phyloP scores from a whole-genome alignment of 2,888 invertebrate species.

The Drosophila multiciliata region DNA sequence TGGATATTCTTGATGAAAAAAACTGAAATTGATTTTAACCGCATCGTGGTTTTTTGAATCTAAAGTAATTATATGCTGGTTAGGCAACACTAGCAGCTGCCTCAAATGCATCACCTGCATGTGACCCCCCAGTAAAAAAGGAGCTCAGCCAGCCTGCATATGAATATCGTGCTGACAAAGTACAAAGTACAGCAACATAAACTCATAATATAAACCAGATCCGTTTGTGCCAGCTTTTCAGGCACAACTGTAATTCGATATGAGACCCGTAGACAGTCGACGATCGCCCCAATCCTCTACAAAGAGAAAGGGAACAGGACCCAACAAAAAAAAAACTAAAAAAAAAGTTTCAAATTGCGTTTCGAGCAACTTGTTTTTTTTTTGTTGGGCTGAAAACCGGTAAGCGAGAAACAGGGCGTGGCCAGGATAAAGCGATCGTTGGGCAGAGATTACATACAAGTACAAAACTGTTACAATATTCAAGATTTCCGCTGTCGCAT shows the following conservation, averaged over 20 bases:
- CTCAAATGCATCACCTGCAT: constrained; percentile 35
- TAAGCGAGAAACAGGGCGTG: constrained; percentile 28
- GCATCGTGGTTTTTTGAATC: constrained; percentile 5
- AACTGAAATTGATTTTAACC: constrained; percentile 21
- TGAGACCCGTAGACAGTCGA: constrained; percentile 57
- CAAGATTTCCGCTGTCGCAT: constrained; percentile 68
- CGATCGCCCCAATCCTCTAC: constrained; percentile 53
- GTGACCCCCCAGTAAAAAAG: constrained; percentile 26
- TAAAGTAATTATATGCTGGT: constrained; percentile 46
- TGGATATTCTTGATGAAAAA: background rate
- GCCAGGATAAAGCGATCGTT: constrained; percentile 33
- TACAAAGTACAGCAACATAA: constrained; percentile 28
- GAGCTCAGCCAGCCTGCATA: constrained; percentile 51
- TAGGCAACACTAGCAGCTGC: constrained; percentile 28
- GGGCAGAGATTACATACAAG: constrained; percentile 67
- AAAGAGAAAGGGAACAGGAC: constrained; percentile 41
- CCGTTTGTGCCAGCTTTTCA: constrained; percentile 36
- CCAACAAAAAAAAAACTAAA: constrained; percentile 17
- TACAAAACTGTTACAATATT: constrained; percentile 62
- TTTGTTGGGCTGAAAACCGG: constrained; percentile 55
- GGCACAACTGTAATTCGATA: constrained; percentile 58
- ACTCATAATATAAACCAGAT: constrained; percentile 21
- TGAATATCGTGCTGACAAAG: constrained; percentile 29
- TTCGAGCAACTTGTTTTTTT: constrained; percentile 58
- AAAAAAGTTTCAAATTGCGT: constrained; percentile 70